Evolutionary conservation across 2,888 invertebrate genomes (phyloP).

Genomic region (Dascillus cervinus): DNA sequence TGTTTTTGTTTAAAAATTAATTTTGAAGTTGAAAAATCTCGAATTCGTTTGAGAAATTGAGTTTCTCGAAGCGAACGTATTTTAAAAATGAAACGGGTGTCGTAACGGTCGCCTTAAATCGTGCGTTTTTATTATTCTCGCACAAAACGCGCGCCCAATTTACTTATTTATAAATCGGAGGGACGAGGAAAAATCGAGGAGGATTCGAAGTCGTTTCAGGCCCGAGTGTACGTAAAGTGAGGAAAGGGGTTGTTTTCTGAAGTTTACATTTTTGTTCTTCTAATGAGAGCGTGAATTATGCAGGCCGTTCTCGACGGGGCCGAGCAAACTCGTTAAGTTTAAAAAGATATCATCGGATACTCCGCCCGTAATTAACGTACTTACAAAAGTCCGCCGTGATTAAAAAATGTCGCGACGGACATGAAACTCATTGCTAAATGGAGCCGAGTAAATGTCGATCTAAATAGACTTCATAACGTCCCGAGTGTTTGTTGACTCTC

Average conservation of each 20-base stretch:
- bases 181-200: no score
- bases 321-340: slow-evolving; percentile 27
- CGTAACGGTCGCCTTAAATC: no score
- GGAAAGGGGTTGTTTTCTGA: background rate
- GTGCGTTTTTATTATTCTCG: no score
- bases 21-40: no score
- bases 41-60: no score
- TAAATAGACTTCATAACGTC: slow-evolving; percentile 14
- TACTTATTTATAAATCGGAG: no score
- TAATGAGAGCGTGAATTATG: slow-evolving; percentile 32
- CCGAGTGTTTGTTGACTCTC: slow-evolving; percentile 13
- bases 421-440: slow-evolving; percentile 10
- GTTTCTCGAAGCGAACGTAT: no score
- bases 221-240: background rate
- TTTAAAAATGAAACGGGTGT: no score
- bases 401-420: slow-evolving; percentile 17
- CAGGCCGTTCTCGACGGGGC: slow-evolving; percentile 19
- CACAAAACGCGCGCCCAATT: no score
- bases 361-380: slow-evolving; percentile 31
- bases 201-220: no score
- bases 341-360: slow-evolving; percentile 36
- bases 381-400: slow-evolving; percentile 26
- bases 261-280: slow-evolving; percentile 22
- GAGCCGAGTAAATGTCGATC: slow-evolving; percentile 12
- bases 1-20: no score